phyloP scores from a whole-genome alignment of 2,888 invertebrate genomes.

The Brachyptera risi region DNA sequence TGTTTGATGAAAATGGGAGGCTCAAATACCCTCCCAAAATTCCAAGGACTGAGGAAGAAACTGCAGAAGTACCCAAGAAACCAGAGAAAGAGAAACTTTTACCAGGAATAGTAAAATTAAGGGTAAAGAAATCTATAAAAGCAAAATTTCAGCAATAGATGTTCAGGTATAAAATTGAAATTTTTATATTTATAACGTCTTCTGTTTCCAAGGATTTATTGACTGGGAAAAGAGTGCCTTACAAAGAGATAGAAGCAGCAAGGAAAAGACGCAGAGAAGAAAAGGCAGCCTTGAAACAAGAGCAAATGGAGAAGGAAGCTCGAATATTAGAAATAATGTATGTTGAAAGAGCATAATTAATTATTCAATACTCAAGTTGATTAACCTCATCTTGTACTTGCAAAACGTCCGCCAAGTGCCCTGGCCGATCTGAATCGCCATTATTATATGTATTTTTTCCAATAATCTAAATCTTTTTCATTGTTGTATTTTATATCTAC shows the following conservation, averaged over 20 bases:
- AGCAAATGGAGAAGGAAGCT: conserved; percentile 43
- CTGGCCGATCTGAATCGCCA: too few relatives aligned
- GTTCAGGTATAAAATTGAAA: not conserved
- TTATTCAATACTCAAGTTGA: too few relatives aligned
- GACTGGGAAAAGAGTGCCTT: not conserved
- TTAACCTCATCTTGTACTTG: too few relatives aligned
- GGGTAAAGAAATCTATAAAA: not conserved
- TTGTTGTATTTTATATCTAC: too few relatives aligned
- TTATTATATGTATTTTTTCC: too few relatives aligned
- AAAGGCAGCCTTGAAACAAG: conserved; percentile 42
- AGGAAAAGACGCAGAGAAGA: conserved; percentile 46
- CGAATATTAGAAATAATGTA: conserved; percentile 33
- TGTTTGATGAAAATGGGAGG: conserved; percentile 50
- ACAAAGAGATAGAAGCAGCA: not conserved
- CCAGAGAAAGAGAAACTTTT: not conserved
- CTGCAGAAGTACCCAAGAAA: not conserved
- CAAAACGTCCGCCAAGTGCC: too few relatives aligned
- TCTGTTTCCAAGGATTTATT: conserved; percentile 17
- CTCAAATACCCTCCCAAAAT: conserved; percentile 56
- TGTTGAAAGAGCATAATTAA: not conserved
- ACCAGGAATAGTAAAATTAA: conserved; percentile 22
- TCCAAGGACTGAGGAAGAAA: conserved; percentile 34
- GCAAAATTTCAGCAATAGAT: not conserved
- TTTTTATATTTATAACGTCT: not conserved
- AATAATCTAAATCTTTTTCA: too few relatives aligned